These are phyloP conservation scores for Steromphala cineraria DNA, from an alignment of 2,888 invertebrate species.

Conservation along the genomic window DNA sequence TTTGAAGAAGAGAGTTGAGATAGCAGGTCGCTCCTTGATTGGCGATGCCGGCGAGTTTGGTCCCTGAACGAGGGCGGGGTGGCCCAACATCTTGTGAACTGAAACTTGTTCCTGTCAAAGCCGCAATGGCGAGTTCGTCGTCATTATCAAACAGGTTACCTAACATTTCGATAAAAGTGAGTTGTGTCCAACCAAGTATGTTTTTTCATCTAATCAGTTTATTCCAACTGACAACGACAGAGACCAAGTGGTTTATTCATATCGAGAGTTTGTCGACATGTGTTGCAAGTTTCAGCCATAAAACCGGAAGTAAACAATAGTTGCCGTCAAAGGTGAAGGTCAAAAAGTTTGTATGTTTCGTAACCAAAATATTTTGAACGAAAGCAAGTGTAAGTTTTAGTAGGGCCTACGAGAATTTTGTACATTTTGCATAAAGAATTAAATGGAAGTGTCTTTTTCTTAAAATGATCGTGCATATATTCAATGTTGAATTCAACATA, in stretches of 20 bases:
- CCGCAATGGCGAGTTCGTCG: neutral
- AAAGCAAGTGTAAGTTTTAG: too few relatives aligned
- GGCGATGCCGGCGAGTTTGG: conserved; percentile 70
- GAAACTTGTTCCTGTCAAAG: neutral
- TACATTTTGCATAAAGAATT: too few relatives aligned
- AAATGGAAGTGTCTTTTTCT: too few relatives aligned
- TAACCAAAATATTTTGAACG: too few relatives aligned
- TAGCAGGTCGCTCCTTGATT: conserved; percentile 76
- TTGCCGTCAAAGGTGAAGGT: neutral
- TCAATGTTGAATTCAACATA: too few relatives aligned
- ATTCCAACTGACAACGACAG: neutral
- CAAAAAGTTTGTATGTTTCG: too few relatives aligned
- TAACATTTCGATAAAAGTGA: conserved; percentile 38
- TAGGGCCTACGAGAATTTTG: too few relatives aligned
- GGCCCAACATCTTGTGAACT: conserved; percentile 38
- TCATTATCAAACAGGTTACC: conserved; percentile 47
- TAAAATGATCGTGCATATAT: too few relatives aligned
- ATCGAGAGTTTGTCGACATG: neutral
- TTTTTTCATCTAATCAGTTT: neutral
- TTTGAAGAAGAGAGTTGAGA: conserved; percentile 75
- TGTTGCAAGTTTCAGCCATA: neutral
- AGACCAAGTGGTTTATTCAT: neutral
- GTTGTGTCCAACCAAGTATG: neutral
- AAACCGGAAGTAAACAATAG: neutral
- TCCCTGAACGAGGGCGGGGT: conserved; percentile 51